Evolutionary conservation across 2,888 invertebrate genomes (phyloP), one percentile per base, ranked within the genome.

Genomic region (Lithophane ornitopus): DNA sequence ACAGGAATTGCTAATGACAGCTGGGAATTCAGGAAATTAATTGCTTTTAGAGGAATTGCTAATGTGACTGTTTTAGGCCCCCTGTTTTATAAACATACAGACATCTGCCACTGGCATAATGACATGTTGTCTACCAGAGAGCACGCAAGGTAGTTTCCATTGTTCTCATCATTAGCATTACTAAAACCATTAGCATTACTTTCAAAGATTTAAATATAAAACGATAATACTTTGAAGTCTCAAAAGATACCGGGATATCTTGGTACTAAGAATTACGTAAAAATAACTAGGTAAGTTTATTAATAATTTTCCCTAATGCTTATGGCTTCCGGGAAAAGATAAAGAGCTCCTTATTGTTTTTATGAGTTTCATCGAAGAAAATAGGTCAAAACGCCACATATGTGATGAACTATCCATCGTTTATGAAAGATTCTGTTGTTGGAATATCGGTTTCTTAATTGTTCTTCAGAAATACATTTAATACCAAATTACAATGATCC

Each of bases 311-410:
- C 56, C 58, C 44, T 77, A 66, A 61, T 69, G 28, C 56, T 78
- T 79, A 65, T 71, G 56, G 73, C 69, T 78, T 77, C 59, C 59
- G 66, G 49, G 1, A 34, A 65, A 74, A 69, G 82, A 87, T 87
- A 80, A 71, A 67, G 44, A 61, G 39, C 41, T 44, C 59, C 66
- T 54, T 76, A 69, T 72, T 77, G 77, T 85, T 86, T 84, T 81
- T 81, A 85, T 74, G 72, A 66, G 74, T 69, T 67, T 58, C 67
- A n/a, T 63, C 46, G 61, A 65, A 63, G 62, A 84, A 87, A 81
- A 74, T 77, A 77, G 81, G 65, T 75, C 69, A 72, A 68, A 61
- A 75, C 69, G 68, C 56, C 54, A 52, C 71, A 86, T 62, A 46
- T 74, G 26, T 70, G 46, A 34, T 63, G 56, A 82, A 82, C 70